A percentile compares a stretch with the other conserved stretches of the same genome.
Conservation (phyloP, 2,797 vertebrate species). For the Triplophysa bombifrons region DNA sequence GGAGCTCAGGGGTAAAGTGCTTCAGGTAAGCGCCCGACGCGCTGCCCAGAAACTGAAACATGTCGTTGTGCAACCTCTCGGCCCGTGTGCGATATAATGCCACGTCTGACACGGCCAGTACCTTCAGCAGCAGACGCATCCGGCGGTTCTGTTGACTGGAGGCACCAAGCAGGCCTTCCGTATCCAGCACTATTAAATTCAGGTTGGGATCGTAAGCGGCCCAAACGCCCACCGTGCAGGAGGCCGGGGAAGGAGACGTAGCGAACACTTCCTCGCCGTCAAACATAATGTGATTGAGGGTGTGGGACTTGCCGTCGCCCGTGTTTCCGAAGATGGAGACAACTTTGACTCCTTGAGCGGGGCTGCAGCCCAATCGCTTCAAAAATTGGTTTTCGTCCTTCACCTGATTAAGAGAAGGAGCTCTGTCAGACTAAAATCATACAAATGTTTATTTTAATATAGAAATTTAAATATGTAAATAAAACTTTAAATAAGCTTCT, state of each 20-base stretch:
- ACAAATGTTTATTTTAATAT: too few species aligned
- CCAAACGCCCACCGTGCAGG: slow-evolving; percentile 85
- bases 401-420: slow-evolving; percentile 65
- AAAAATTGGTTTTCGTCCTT: slow-evolving; percentile 71
- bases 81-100: slow-evolving; percentile 83
- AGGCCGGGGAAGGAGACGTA: slow-evolving; percentile 81
- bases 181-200: slow-evolving; percentile 78
- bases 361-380: slow-evolving; percentile 71
- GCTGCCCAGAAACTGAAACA: slow-evolving; percentile 84
- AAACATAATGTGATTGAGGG: slow-evolving; percentile 82
- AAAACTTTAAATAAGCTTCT: too few species aligned
- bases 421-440: slow-evolving; percentile 7
- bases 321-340: slow-evolving; percentile 86
- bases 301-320: slow-evolving; percentile 86
- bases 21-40: slow-evolving; percentile 82
- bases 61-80: slow-evolving; percentile 85
- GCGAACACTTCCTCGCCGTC: slow-evolving; percentile 76
- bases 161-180: slow-evolving; percentile 82
- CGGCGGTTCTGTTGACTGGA: slow-evolving; percentile 80
- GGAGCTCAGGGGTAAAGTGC: slow-evolving; percentile 82
- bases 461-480: neutral
- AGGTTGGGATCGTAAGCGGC: slow-evolving; percentile 76
- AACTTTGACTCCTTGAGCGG: slow-evolving; percentile 77
- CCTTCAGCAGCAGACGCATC: slow-evolving; percentile 83
- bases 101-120: slow-evolving; percentile 83